phyloP scores from a whole-genome alignment of 2,113 vertebrate species.

The Sinocyclocheilus rhinocerous region DNA sequence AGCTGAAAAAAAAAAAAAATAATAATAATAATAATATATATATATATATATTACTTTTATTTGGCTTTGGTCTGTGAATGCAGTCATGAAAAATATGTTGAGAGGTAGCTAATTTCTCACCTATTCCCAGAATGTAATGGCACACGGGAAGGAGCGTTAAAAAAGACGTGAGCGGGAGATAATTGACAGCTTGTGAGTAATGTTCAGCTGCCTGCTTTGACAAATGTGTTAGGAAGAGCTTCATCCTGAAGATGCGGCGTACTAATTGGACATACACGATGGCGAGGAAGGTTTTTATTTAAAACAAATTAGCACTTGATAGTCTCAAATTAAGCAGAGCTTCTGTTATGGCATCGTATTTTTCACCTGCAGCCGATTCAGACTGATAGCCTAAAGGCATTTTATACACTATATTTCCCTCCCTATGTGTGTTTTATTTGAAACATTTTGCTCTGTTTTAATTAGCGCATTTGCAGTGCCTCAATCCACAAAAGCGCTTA shows the following conservation, averaged over 20 bases:
- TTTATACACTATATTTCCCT: conserved; percentile 1
- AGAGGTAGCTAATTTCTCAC: conserved; percentile 45
- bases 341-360: conserved; percentile 44
- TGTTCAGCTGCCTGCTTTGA: conserved; percentile 56
- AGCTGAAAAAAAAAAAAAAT: too few species aligned
- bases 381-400: conserved; percentile 55
- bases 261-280: conserved; percentile 67
- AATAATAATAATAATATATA: too few species aligned
- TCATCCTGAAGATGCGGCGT: conserved; percentile 54
- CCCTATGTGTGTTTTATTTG: conserved; percentile 6
- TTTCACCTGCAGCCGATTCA: conserved; percentile 40
- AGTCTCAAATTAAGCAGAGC: conserved; percentile 66
- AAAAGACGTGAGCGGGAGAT: conserved; percentile 15
- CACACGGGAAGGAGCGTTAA: background rate
- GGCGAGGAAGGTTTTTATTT: conserved; percentile 61
- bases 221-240: conserved; percentile 56
- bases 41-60: too few species aligned
- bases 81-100: conserved; percentile 19
- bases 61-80: conserved; percentile 20
- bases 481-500: background rate
- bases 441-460: conserved; percentile 31
- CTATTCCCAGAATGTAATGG: conserved; percentile 5
- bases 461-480: conserved; percentile 40
- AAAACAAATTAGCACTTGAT: conserved; percentile 71
- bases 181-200: conserved; percentile 64